phyloP scores from a whole-genome alignment of 2,888 invertebrate genomes.

The Axea sp. region DNA sequence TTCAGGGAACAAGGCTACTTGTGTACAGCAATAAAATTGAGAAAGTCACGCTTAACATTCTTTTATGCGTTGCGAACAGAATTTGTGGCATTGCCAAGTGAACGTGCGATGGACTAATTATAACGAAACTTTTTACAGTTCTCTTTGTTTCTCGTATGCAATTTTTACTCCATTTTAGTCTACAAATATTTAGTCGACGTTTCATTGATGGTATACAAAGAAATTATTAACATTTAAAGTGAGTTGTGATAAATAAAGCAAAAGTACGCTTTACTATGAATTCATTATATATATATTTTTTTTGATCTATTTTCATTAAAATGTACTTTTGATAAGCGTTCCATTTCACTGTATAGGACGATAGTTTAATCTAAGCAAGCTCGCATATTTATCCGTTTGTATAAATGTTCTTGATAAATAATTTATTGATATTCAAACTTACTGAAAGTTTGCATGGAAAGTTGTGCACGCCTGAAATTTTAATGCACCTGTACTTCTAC shows the following conservation, averaged over 20 bases:
- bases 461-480: too few relatives aligned
- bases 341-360: not conserved
- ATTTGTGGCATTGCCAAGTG: slow-evolving; percentile 36
- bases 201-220: not conserved
- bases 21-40: slow-evolving; percentile 28
- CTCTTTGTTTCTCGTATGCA: not conserved
- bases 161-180: too few relatives aligned
- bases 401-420: too few relatives aligned
- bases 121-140: slow-evolving; percentile 13
- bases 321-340: slow-evolving; percentile 1
- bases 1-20: slow-evolving; percentile 5
- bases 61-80: slow-evolving; percentile 33
- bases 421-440: too few relatives aligned
- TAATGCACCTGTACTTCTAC: too few relatives aligned
- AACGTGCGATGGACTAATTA: slow-evolving; percentile 24
- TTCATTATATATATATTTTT: slow-evolving; percentile 11
- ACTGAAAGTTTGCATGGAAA: too few relatives aligned
- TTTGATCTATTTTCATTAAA: not conserved
- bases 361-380: not conserved
- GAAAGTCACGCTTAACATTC: slow-evolving; percentile 48
- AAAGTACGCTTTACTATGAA: slow-evolving; percentile 5
- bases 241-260: slow-evolving; percentile 4
- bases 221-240: too few relatives aligned
- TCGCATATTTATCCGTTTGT: too few relatives aligned
- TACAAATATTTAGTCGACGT: too few relatives aligned